A percentile compares a stretch with the other conserved stretches of the same genome.
These are phyloP conservation scores for Nephrotoma guestfalica DNA, from an alignment of 2,888 invertebrate species.

Conservation along the genomic window DNA sequence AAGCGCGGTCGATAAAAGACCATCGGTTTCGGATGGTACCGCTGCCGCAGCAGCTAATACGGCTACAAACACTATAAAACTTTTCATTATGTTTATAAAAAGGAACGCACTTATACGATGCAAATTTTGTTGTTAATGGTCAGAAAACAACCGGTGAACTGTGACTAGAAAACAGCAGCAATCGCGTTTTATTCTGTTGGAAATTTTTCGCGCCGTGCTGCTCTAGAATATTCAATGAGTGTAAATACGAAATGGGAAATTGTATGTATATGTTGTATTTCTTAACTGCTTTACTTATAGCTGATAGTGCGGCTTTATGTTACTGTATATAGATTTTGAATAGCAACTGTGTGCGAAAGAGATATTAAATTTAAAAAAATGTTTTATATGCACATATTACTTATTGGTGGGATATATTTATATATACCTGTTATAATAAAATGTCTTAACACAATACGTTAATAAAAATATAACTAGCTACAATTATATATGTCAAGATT, in stretches of 20 bases:
- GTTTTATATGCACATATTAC: not conserved
- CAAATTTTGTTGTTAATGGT: constrained; percentile 19
- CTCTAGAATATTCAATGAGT: constrained; percentile 19
- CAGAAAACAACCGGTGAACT: constrained; percentile 35
- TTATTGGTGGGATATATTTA: constrained; percentile 4
- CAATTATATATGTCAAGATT: not conserved
- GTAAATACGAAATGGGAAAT: constrained; percentile 9
- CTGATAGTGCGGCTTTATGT: constrained; percentile 1
- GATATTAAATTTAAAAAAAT: not conserved
- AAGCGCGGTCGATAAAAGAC: constrained; percentile 45
- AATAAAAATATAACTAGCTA: not conserved
- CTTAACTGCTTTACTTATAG: constrained; percentile 2
- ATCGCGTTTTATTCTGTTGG: constrained; percentile 33
- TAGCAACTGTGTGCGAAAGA: not conserved
- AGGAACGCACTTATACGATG: not conserved
- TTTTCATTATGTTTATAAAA: constrained; percentile 29
- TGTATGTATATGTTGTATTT: not conserved
- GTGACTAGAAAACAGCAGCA: constrained; percentile 31
- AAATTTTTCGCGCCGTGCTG: constrained; percentile 10
- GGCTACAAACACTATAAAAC: constrained; percentile 32
- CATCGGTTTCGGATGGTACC: constrained; percentile 38
- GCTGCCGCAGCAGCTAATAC: constrained; percentile 36
- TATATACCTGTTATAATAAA: not conserved
- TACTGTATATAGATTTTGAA: not conserved
- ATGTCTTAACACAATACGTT: not conserved